Base-by-base conservation (phyloP, 2,113 vertebrate genomes). In the Pungitius pungitius region DNA sequence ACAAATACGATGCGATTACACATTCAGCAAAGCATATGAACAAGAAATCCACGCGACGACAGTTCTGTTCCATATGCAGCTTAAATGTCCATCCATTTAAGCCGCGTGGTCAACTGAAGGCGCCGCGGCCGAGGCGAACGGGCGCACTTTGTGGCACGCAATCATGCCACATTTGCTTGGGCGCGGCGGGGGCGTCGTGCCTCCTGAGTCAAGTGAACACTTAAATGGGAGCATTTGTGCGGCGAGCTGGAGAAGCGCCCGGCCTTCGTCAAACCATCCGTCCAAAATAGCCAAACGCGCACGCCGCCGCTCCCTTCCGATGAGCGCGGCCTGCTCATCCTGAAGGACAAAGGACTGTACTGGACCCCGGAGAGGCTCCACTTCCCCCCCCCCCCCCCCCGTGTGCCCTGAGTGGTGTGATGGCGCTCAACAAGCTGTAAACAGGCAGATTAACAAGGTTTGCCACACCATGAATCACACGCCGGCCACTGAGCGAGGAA, bases 221-320 rank as follows among this genome's bases (percentile, higher is more conserved):
- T 77, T 92, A 90, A 89, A 92, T 86, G 85, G 74, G 67, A 66
- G 62, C 71, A 85, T 90, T 91, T 89, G 87, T 49, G 78, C 79
- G 26, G 83, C 78, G 78, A 83, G 73, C 57, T 59, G 6, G 33
- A 77, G 63, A 77, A 67, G 49, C 13, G 55, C 81, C n/a, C 71
- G 85, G 83, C 85, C 69, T 89, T 85, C 87, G 80, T 83, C 85
- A 85, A 88, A 83, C 81, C 83, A 89, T 81, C 81, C 78, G 42
- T 88, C 84, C 77, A 83, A 89, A 84, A 87, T 42, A 22, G 80
- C 80, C 70, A 55, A 79, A 76, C 24, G 73, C 65, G 43, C 64
- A 66, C 72, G 80, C 42, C 63, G 43, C 26, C 20, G 59, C 82
- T 80, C 30, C 70, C 73, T 24, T 22, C 65, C 80, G 49, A 47